These are phyloP conservation scores for Nasonia oneida DNA, from an alignment of 2,888 invertebrate species.

Conservation along the genomic window DNA sequence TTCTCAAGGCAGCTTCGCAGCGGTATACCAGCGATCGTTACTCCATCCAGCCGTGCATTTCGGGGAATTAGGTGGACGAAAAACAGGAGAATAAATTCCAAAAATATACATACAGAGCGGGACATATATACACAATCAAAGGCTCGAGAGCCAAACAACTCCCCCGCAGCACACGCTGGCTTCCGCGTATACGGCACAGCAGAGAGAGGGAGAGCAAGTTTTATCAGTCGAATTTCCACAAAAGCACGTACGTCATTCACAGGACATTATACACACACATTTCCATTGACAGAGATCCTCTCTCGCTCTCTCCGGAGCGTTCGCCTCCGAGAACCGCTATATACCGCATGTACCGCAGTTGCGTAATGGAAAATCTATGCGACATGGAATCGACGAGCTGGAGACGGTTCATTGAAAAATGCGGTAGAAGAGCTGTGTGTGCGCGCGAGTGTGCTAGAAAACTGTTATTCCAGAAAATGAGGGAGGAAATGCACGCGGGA, in stretches of 20 bases:
- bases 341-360: not conserved
- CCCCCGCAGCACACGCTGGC: not conserved
- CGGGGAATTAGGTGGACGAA: not conserved
- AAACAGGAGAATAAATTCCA: not conserved
- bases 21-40: not conserved
- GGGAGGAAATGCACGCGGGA: conserved; percentile 16
- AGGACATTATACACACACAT: not conserved
- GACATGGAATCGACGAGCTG: not conserved
- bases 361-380: conserved; percentile 38
- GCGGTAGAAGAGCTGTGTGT: not conserved
- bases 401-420: not conserved
- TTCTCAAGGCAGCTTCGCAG: not conserved
- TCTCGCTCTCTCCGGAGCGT: not conserved
- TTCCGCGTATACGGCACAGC: not conserved
- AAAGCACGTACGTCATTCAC: conserved; percentile 26
- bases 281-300: not conserved
- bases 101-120: not conserved
- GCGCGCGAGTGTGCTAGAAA: not conserved
- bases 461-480: conserved; percentile 47
- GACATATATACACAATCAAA: not conserved
- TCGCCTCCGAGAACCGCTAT: not conserved
- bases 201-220: not conserved
- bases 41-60: not conserved
- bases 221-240: conserved; percentile 2
- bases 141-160: not conserved